Evolutionary conservation across 1,140 invertebrate genomes (phyloP).

Genomic region (Maniola jurtina): DNA sequence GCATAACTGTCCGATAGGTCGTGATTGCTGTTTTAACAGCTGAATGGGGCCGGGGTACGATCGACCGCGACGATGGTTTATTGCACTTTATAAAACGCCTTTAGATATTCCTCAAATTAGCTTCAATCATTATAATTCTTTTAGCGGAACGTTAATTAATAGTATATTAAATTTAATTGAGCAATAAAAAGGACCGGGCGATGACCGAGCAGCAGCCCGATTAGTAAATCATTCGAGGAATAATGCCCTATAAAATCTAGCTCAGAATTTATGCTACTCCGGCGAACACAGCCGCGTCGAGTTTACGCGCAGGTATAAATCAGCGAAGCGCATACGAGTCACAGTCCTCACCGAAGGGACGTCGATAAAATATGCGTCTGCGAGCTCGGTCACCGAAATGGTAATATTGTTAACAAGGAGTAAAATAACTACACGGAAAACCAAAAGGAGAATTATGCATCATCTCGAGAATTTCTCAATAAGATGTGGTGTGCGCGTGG

Average conservation of each 20-base stretch:
- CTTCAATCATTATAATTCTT: not conserved
- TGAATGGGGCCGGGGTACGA: conserved; percentile 21
- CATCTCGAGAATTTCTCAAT: conserved; percentile 77
- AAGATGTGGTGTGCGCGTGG: conserved; percentile 65
- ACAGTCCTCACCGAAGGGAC: conserved; percentile 39
- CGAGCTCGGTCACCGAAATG: conserved; percentile 63
- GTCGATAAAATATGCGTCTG: conserved; percentile 69
- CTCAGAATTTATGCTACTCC: conserved; percentile 23
- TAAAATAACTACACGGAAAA: conserved; percentile 70
- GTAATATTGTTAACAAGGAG: conserved; percentile 76
- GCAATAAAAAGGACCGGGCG: conserved; percentile 1
- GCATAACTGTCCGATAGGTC: conserved; percentile 72
- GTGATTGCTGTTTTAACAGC: conserved; percentile 74
- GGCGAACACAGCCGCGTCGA: conserved; percentile 27
- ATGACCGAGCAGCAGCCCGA: not conserved
- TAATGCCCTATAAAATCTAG: conserved; percentile 28
- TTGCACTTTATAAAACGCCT: conserved; percentile 1
- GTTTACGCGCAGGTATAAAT: conserved; percentile 50
- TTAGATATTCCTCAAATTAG: not conserved
- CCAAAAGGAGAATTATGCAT: conserved; percentile 73
- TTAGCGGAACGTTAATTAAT: conserved; percentile 7
- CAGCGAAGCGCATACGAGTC: conserved; percentile 36
- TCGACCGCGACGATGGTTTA: conserved; percentile 1
- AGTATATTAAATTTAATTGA: conserved; percentile 10
- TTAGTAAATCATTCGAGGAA: conserved; percentile 26